These are phyloP conservation scores for Menidia beryllina DNA, from an alignment of 2,113 vertebrate genomes.

Conservation along the genomic window DNA sequence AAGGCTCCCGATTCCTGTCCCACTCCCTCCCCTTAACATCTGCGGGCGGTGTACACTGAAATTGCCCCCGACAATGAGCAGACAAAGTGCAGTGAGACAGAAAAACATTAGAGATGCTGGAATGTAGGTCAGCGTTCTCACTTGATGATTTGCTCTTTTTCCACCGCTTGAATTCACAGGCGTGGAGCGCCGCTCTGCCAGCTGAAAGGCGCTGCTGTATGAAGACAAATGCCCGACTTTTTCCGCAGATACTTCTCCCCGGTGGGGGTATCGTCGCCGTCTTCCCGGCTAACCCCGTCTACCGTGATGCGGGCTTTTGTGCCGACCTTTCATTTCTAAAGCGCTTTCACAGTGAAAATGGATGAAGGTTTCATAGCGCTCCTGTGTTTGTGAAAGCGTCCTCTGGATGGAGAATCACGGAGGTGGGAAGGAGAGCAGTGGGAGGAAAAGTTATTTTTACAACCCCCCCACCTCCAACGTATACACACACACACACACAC, in stretches of 20 bases:
- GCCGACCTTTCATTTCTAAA: slow-evolving; percentile 23
- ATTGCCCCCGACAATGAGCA: slow-evolving; percentile 22
- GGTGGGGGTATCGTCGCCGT: neutral
- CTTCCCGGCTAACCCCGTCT: slow-evolving; percentile 16
- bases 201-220: slow-evolving; percentile 7
- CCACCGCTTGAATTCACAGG: neutral
- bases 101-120: slow-evolving; percentile 49
- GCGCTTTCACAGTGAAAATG: slow-evolving; percentile 35
- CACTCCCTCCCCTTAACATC: neutral
- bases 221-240: slow-evolving; percentile 9
- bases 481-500: too few species aligned
- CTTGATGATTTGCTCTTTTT: slow-evolving; percentile 23
- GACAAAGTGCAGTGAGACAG: slow-evolving; percentile 39
- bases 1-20: neutral
- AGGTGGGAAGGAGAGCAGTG: slow-evolving; percentile 25
- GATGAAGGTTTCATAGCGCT: slow-evolving; percentile 36
- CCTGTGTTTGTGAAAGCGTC: slow-evolving; percentile 47
- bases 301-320: slow-evolving; percentile 15
- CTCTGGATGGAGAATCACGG: slow-evolving; percentile 34
- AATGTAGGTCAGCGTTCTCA: slow-evolving; percentile 61
- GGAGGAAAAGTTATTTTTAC: slow-evolving; percentile 70
- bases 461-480: slow-evolving; percentile 35
- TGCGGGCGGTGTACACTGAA: slow-evolving; percentile 3
- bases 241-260: slow-evolving; percentile 20
- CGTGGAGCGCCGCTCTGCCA: slow-evolving; percentile 13